These are phyloP conservation scores for Drosophila incognita DNA, from an alignment of 2,888 invertebrate genomes.

Conservation along the genomic window DNA sequence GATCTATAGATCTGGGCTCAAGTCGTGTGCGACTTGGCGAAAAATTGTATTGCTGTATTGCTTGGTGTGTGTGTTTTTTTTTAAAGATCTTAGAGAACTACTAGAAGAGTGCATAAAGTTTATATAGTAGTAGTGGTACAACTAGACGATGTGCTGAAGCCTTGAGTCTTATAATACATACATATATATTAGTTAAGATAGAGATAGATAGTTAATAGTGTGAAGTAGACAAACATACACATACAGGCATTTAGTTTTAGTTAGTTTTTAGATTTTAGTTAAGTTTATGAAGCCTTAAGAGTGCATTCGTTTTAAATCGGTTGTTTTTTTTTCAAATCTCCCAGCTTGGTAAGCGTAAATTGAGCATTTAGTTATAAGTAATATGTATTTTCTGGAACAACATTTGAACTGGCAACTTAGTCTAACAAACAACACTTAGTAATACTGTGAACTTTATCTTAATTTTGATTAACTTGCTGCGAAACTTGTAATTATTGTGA, in stretches of 20 bases:
- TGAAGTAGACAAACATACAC: constrained; percentile 68
- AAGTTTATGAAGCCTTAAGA: constrained; percentile 37
- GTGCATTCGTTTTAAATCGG: constrained; percentile 49
- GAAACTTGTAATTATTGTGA: constrained; percentile 49
- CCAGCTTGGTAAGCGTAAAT: constrained; percentile 20
- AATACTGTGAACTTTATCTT: constrained; percentile 27
- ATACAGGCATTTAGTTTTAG: constrained; percentile 56
- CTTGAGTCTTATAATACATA: constrained; percentile 36
- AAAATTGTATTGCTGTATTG: constrained; percentile 10
- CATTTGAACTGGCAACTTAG: constrained; percentile 44
- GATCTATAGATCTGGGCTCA: constrained; percentile 40
- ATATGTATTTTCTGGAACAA: constrained; percentile 10
- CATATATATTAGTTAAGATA: constrained; percentile 31
- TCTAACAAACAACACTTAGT: constrained; percentile 53
- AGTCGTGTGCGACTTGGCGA: constrained; percentile 22
- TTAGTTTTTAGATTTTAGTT: constrained; percentile 33
- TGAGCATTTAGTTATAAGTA: constrained; percentile 14
- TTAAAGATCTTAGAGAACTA: constrained; percentile 36
- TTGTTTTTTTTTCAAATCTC: constrained; percentile 26
- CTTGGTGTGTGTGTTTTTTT: constrained; percentile 24
- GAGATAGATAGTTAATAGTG: constrained; percentile 37
- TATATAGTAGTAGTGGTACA: constrained; percentile 22
- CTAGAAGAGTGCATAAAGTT: constrained; percentile 41
- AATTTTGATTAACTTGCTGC: constrained; percentile 57
- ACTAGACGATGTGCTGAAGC: constrained; percentile 45